Evolutionary conservation across 2,113 vertebrate species (phyloP).

Genomic region (Dicrurus megarhynchus): DNA sequence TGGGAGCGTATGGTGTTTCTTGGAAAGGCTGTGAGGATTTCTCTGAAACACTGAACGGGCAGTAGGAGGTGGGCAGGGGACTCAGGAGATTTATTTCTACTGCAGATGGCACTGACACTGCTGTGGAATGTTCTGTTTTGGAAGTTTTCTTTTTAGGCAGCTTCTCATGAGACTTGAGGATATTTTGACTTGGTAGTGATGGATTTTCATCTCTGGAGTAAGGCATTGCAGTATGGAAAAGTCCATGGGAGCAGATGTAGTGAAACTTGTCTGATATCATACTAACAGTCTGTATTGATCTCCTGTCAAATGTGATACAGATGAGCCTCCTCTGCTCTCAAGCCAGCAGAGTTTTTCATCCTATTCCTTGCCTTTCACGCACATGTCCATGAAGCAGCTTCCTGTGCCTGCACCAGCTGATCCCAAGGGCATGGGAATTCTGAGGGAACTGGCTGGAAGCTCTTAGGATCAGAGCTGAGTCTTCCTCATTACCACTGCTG

Average conservation of each 20-base stretch:
- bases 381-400: neutral
- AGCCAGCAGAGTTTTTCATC: neutral
- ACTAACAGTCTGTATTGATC: neutral
- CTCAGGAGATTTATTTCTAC: neutral
- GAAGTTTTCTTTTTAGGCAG: neutral
- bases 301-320: neutral
- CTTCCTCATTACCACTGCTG: neutral
- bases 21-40: conserved; percentile 35
- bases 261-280: neutral
- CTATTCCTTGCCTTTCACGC: neutral
- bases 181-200: neutral
- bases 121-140: neutral
- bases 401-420: neutral
- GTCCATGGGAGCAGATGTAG: neutral
- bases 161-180: neutral
- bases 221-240: neutral
- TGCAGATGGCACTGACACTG: neutral
- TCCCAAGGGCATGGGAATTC: neutral
- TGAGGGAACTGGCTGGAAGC: neutral
- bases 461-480: neutral
- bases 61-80: neutral
- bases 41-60: conserved; percentile 16
- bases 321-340: neutral
- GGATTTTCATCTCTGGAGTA: neutral
- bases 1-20: neutral